Evolutionary conservation across 2,113 vertebrate species (phyloP).

Genomic region (Aptenodytes patagonicus): DNA sequence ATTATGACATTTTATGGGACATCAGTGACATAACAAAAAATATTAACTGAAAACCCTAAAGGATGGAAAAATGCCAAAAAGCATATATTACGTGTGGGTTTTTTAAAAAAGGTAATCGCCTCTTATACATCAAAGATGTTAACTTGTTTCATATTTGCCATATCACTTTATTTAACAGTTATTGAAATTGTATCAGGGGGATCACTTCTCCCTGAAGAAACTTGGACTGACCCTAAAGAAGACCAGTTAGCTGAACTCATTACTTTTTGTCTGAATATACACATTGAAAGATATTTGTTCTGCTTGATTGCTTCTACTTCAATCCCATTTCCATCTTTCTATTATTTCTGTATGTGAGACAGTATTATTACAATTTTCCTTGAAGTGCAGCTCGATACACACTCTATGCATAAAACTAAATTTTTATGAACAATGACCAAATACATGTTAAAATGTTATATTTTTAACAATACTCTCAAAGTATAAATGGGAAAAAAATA

Average conservation of each 20-base stretch:
- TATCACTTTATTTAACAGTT: not conserved
- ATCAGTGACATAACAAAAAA: not conserved
- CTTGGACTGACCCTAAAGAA: not conserved
- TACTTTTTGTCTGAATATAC: not conserved
- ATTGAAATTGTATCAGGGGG: not conserved
- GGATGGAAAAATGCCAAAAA: not conserved
- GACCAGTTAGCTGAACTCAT: not conserved
- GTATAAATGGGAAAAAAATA: not conserved
- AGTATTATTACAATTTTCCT: not conserved
- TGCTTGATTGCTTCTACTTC: not conserved
- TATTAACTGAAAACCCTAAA: not conserved
- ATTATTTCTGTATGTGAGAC: not conserved
- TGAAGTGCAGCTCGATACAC: not conserved
- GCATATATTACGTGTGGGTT: not conserved
- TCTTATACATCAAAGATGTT: not conserved
- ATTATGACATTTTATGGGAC: slow-evolving; percentile 17
- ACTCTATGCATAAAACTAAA: not conserved
- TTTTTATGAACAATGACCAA: not conserved
- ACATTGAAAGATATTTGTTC: not conserved
- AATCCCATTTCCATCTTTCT: not conserved
- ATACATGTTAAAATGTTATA: not conserved
- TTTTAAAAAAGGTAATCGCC: not conserved
- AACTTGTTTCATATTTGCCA: not conserved
- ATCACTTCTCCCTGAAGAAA: not conserved
- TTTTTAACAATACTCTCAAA: not conserved